Evolutionary conservation across 2,888 invertebrate species (phyloP).

Genomic region (Fragum whitleyi): DNA sequence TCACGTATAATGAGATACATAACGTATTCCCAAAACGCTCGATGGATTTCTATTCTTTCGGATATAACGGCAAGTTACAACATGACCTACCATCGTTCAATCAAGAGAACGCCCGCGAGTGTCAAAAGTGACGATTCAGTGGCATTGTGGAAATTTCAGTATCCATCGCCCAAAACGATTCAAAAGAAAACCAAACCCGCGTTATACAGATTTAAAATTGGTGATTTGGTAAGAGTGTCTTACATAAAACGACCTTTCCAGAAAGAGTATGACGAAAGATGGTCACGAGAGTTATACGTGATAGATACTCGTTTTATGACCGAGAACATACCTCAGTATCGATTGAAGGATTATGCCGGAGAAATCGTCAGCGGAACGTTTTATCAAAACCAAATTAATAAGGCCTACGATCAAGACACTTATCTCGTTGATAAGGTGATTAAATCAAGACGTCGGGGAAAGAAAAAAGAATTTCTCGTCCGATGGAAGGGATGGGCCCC

Average conservation of each 20-base stretch:
- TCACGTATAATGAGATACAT: slow-evolving; percentile 42
- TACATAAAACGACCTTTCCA: slow-evolving; percentile 32
- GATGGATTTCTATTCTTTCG: slow-evolving; percentile 36
- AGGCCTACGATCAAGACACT: slow-evolving; percentile 31
- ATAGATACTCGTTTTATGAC: slow-evolving; percentile 36
- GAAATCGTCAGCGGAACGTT: background rate
- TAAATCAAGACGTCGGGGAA: slow-evolving; percentile 8
- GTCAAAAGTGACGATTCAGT: background rate
- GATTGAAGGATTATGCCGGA: slow-evolving; percentile 18
- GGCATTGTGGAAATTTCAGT: slow-evolving; percentile 10
- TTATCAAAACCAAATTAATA: slow-evolving; percentile 40
- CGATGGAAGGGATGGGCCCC: slow-evolving; percentile 43
- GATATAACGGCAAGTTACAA: slow-evolving; percentile 49
- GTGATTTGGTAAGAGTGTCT: slow-evolving; percentile 39
- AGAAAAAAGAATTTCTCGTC: slow-evolving; percentile 33
- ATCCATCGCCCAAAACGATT: background rate
- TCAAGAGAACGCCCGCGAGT: slow-evolving; percentile 38
- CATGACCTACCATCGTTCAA: slow-evolving; percentile 42
- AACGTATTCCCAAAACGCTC: slow-evolving; percentile 33
- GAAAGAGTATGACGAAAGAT: slow-evolving; percentile 46
- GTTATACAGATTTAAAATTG: slow-evolving; percentile 23
- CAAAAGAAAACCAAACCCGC: background rate
- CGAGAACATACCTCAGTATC: slow-evolving; percentile 37
- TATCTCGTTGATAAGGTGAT: slow-evolving; percentile 31
- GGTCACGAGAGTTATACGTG: slow-evolving; percentile 40